A percentile compares a stretch with the other conserved stretches of the same genome.
phyloP scores from a whole-genome alignment of 1,140 invertebrate species.

The Ceratosolen solmsi region DNA sequence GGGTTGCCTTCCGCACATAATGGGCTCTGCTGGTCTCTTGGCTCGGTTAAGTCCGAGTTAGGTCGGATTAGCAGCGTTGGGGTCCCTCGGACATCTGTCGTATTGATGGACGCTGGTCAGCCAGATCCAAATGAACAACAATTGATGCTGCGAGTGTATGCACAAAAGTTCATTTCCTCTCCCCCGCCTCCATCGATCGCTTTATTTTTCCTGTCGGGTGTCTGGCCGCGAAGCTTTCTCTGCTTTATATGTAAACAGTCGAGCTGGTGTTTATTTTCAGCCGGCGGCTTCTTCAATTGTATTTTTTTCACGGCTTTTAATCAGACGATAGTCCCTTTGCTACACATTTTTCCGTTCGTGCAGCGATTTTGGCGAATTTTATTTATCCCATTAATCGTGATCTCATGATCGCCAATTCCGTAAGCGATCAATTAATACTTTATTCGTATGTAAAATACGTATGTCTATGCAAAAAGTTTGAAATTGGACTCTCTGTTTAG shows the following conservation, averaged over 20 bases:
- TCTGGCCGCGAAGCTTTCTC: constrained; percentile 2
- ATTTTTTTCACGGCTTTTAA: constrained; percentile 8
- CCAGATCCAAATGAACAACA: constrained; percentile 71
- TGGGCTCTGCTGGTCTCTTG: constrained; percentile 68
- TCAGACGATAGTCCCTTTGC: background rate
- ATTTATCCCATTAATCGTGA: no score
- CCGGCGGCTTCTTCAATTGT: background rate
- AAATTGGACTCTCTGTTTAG: no score
- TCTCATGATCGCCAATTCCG: no score
- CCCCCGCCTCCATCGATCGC: constrained; percentile 37
- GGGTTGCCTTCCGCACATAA: constrained; percentile 67
- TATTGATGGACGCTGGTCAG: constrained; percentile 71
- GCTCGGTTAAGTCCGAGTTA: constrained; percentile 66
- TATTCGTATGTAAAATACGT: no score
- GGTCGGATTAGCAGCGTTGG: constrained; percentile 67
- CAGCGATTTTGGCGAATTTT: background rate
- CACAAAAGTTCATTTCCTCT: constrained; percentile 45
- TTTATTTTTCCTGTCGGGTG: constrained; percentile 39
- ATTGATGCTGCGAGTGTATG: constrained; percentile 46
- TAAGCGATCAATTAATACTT: no score
- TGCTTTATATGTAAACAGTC: constrained; percentile 13
- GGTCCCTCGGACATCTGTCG: constrained; percentile 67
- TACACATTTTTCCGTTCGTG: background rate
- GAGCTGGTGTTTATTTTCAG: background rate
- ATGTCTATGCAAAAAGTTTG: no score